Percentiles rank a stretch among this genome's conserved stretches.
Conservation (phyloP, 2,797 vertebrate species). For the Gallirallus australis region DNA sequence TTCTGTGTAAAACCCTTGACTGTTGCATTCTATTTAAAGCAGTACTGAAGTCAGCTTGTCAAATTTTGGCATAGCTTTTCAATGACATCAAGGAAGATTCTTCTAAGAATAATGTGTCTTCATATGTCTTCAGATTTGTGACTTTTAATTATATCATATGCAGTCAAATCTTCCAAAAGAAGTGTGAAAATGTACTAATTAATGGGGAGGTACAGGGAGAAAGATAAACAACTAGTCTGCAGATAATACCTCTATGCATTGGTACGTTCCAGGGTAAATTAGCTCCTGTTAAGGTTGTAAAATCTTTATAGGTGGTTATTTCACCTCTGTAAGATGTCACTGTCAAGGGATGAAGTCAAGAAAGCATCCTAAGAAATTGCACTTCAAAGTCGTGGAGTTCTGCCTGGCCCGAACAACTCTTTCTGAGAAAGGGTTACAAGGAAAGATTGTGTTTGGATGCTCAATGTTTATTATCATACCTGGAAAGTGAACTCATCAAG, state of each 20-base stretch:
- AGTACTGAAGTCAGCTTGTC: background rate
- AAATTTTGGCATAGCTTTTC: background rate
- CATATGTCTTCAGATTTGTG: background rate
- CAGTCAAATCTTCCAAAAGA: background rate
- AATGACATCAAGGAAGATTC: background rate
- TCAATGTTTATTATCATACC: conserved; percentile 25
- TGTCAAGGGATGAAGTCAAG: background rate
- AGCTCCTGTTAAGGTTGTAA: background rate
- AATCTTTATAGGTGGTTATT: background rate
- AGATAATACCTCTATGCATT: background rate
- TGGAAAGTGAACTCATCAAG: conserved; percentile 34
- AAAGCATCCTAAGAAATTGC: background rate
- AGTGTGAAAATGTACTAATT: conserved; percentile 13
- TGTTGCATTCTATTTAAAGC: background rate
- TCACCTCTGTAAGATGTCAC: background rate
- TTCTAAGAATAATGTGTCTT: background rate
- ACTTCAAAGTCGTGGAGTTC: background rate
- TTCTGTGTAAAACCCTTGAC: background rate
- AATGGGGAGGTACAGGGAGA: background rate
- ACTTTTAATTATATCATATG: conserved; percentile 6
- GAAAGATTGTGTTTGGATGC: background rate
- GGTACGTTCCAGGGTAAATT: background rate
- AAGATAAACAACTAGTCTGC: conserved; percentile 3
- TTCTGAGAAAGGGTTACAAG: background rate
- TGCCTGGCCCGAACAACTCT: background rate